Conservation (phyloP, 2,888 invertebrate species). For the Phaonia tiefii region DNA sequence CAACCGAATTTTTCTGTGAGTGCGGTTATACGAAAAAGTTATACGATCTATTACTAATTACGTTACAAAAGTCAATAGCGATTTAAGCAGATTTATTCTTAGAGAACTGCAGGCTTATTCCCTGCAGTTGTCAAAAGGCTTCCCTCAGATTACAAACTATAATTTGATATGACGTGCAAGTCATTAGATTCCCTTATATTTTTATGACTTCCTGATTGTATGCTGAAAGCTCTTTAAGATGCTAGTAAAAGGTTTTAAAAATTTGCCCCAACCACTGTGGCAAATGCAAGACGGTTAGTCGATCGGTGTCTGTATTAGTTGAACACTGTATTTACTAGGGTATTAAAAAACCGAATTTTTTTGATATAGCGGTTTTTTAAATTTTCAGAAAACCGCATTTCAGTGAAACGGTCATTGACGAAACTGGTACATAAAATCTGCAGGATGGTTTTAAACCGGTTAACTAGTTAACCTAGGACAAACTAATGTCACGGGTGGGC, state of each 20-base stretch:
- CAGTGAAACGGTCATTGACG: too few relatives aligned
- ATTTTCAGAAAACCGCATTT: too few relatives aligned
- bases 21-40: too few relatives aligned
- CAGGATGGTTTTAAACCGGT: neutral
- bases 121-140: neutral
- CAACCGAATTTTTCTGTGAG: too few relatives aligned
- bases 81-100: neutral
- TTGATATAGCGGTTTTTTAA: too few relatives aligned
- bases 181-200: constrained; percentile 45
- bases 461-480: neutral
- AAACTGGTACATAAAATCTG: neutral
- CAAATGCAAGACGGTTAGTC: too few relatives aligned
- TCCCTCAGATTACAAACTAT: constrained; percentile 21
- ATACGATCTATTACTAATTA: neutral
- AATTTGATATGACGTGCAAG: constrained; percentile 49
- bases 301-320: too few relatives aligned
- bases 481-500: constrained; percentile 56
- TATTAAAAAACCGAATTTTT: too few relatives aligned
- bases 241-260: constrained; percentile 6
- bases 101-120: neutral
- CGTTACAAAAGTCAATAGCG: constrained; percentile 6
- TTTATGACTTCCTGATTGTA: constrained; percentile 54
- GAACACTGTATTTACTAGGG: too few relatives aligned
- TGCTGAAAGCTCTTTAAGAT: constrained; percentile 38
- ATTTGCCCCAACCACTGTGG: neutral